Conservation (phyloP, 2,888 invertebrate species). For the Antheraea yamamai region DNA sequence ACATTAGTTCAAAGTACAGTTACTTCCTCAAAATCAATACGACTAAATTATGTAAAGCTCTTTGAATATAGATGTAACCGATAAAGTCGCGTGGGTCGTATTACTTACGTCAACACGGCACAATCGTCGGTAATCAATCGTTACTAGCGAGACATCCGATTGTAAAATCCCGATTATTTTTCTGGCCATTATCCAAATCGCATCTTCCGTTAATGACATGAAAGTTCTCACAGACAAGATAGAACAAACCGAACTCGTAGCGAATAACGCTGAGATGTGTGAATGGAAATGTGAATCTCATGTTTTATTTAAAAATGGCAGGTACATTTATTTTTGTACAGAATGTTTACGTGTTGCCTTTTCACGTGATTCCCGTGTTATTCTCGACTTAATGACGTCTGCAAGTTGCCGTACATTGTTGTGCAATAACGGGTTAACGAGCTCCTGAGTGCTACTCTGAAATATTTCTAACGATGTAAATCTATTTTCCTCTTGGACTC, state of each 20-base stretch:
- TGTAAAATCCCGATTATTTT: constrained; percentile 7
- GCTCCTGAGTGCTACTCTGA: constrained; percentile 15
- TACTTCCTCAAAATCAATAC: too few species aligned
- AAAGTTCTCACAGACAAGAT: constrained; percentile 25
- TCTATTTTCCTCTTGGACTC: neutral
- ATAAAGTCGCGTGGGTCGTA: neutral
- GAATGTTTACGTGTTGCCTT: constrained; percentile 51
- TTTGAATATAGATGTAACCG: neutral
- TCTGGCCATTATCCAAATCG: constrained; percentile 34
- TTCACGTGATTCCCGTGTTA: constrained; percentile 59
- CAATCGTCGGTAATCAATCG: constrained; percentile 20
- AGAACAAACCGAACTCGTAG: constrained; percentile 18
- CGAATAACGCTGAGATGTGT: constrained; percentile 34
- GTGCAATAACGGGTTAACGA: constrained; percentile 41
- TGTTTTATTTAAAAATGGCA: constrained; percentile 26
- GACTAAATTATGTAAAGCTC: too few species aligned
- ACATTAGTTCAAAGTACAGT: too few species aligned
- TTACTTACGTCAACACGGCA: neutral
- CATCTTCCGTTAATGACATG: constrained; percentile 13
- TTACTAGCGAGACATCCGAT: neutral
- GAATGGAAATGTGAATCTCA: constrained; percentile 36
- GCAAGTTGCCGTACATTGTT: constrained; percentile 43
- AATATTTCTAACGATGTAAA: constrained; percentile 14
- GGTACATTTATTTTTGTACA: constrained; percentile 41
- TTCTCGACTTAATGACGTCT: constrained; percentile 34